Conservation (phyloP, 2,113 vertebrate species). For the Prunella fulvescens region DNA sequence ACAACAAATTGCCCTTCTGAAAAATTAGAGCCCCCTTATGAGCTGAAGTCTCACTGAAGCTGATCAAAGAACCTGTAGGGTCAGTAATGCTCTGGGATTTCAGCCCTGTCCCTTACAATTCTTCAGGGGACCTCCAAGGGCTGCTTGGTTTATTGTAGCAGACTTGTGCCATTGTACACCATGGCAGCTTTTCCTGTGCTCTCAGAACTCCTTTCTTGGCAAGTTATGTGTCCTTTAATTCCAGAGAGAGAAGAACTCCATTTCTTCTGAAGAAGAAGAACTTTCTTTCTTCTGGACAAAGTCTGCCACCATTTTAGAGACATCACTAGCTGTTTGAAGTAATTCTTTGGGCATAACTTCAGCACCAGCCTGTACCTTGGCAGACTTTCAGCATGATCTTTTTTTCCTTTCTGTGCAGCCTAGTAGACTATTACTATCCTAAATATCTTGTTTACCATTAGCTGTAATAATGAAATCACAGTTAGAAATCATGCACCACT, state of each 20-base stretch:
- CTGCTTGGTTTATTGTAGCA: neutral
- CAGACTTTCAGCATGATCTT: neutral
- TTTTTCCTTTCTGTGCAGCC: neutral
- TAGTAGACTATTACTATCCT: neutral
- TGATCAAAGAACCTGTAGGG: neutral
- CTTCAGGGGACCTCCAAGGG: neutral
- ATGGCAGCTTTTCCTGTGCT: neutral
- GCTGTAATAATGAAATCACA: neutral
- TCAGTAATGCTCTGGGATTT: neutral
- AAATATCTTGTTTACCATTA: neutral
- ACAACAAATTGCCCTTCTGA: neutral
- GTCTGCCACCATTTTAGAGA: neutral
- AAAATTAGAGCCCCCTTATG: neutral
- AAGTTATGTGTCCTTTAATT: neutral
- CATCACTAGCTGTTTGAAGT: neutral
- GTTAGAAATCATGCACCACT: neutral
- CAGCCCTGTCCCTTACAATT: neutral
- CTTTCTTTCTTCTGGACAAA: neutral
- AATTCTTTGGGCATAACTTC: neutral
- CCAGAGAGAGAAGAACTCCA: neutral
- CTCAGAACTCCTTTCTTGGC: neutral
- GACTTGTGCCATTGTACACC: fast-evolving
- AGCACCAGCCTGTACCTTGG: neutral
- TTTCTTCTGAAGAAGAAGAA: neutral
- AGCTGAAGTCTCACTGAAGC: neutral